phyloP scores from a whole-genome alignment of 37 sponge, comb jelly and placozoan genomes.

The Theonella swinhoei region DNA sequence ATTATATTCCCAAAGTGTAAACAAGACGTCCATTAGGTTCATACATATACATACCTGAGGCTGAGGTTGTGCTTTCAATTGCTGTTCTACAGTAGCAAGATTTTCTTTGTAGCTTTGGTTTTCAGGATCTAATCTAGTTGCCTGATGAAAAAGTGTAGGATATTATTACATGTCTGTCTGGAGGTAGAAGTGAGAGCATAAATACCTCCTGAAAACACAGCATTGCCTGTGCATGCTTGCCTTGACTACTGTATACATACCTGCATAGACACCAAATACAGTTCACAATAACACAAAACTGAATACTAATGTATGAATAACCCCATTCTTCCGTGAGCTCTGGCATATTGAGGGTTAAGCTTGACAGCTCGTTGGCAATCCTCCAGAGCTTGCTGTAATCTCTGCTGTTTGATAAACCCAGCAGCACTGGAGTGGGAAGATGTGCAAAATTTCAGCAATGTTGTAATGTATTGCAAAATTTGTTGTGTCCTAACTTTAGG shows the following conservation, averaged over 20 bases:
- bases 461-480: no score
- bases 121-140: constrained; percentile 49
- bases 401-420: constrained; percentile 52
- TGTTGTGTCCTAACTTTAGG: no score
- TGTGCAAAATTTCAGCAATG: no score
- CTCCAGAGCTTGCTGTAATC: constrained; percentile 33
- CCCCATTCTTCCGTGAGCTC: constrained; percentile 74
- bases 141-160: constrained; percentile 13
- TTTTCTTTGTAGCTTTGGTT: constrained; percentile 51
- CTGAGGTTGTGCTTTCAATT: constrained; percentile 9
- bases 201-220: constrained; percentile 47
- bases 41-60: no score
- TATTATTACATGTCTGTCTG: background rate
- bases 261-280: background rate
- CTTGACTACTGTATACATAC: constrained; percentile 37
- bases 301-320: constrained; percentile 6
- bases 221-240: constrained; percentile 16
- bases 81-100: constrained; percentile 37
- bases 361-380: constrained; percentile 63
- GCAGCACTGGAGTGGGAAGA: constrained; percentile 49
- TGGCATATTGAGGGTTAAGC: constrained; percentile 70
- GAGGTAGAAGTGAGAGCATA: background rate
- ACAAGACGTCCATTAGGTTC: no score
- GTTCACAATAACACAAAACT: background rate
- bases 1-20: no score